These are phyloP conservation scores for Cyprinodon variegatus DNA, from an alignment of 2,113 vertebrate species.

Conservation along the genomic window DNA sequence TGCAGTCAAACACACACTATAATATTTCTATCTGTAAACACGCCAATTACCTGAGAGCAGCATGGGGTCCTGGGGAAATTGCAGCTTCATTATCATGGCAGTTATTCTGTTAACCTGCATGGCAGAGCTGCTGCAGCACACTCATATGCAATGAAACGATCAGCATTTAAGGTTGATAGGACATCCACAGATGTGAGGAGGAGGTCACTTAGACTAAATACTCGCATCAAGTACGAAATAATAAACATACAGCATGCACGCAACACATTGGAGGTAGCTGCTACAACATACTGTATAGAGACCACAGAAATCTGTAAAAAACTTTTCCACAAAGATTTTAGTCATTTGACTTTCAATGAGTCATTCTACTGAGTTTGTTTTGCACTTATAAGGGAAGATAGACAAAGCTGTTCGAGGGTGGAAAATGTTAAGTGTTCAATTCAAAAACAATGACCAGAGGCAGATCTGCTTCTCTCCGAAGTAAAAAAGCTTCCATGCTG, in stretches of 20 bases:
- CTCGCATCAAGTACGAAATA: conserved; percentile 23
- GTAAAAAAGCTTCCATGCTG: neutral
- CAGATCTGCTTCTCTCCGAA: neutral
- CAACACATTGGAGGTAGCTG: neutral
- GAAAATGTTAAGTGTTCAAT: neutral
- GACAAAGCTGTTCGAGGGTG: no score
- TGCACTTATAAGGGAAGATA: no score
- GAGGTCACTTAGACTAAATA: conserved; percentile 38
- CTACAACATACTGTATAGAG: neutral
- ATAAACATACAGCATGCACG: neutral
- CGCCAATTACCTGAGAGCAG: conserved; percentile 71
- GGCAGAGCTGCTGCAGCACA: conserved; percentile 46
- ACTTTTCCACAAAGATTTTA: neutral
- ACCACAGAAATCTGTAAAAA: neutral
- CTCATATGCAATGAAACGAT: conserved; percentile 34
- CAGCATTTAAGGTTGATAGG: conserved; percentile 21
- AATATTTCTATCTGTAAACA: conserved; percentile 66
- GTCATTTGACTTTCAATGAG: neutral
- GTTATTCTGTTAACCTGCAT: conserved; percentile 71
- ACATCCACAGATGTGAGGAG: conserved; percentile 31
- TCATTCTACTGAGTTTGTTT: neutral
- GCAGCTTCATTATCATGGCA: conserved; percentile 71
- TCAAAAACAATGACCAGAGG: neutral
- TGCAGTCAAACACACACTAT: conserved; percentile 22
- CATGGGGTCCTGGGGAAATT: conserved; percentile 61